Evolutionary conservation across 1,140 invertebrate species (phyloP).

Genomic region (Ladona fulva): DNA sequence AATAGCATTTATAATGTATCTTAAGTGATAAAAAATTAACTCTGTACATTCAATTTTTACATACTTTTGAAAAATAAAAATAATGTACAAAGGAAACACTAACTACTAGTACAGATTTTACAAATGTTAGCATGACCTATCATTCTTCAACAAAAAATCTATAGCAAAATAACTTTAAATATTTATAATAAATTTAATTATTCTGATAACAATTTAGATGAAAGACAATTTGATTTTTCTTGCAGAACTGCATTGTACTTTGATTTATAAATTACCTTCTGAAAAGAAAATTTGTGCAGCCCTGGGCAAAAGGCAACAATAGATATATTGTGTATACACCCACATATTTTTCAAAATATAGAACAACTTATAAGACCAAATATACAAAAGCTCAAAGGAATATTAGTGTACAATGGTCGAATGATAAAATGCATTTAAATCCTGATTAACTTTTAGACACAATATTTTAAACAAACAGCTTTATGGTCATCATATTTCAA

Average conservation of each 20-base stretch:
- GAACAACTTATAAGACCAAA: not conserved
- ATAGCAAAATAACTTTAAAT: not conserved
- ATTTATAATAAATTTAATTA: not conserved
- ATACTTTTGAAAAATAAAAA: not conserved
- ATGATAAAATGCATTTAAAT: conserved; percentile 6
- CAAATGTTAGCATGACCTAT: not conserved
- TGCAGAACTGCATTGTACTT: not conserved
- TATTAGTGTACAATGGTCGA: not conserved
- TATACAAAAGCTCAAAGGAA: not conserved
- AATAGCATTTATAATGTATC: not conserved
- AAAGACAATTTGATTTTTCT: not conserved
- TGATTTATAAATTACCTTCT: not conserved
- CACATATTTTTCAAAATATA: not conserved
- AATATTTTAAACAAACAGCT: not conserved
- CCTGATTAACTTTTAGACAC: not conserved
- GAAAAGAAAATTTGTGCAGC: conserved; percentile 9
- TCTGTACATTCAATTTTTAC: not conserved
- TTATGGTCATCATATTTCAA: conserved; percentile 37
- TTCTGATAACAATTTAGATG: not conserved
- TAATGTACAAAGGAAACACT: not conserved
- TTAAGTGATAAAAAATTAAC: not conserved
- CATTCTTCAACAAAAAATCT: not conserved
- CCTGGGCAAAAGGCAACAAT: conserved; percentile 2
- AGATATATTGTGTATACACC: not conserved
- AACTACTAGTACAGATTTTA: not conserved